Evolutionary conservation across 2,888 invertebrate species (phyloP), one percentile per base, ranked within the genome.

Genomic region (Panorpa germanica): DNA sequence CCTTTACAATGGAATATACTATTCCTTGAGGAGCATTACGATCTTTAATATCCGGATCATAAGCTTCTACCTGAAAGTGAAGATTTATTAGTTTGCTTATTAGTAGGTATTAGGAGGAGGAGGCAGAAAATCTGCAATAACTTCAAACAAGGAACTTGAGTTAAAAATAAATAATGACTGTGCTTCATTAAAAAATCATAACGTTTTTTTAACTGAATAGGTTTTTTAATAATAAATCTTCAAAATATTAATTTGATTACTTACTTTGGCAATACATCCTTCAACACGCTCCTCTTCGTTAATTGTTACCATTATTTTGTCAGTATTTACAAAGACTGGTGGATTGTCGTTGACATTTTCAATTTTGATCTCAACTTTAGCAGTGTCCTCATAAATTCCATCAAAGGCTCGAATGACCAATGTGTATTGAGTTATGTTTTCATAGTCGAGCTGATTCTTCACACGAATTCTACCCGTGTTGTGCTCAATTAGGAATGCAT

Each of bases 321-420:
- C n/a, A n/a, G n/a, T n/a, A n/a, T n/a, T n/a, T n/a, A n/a, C n/a
- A 45, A 95, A 93, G 2, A 74, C 67, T 0, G 95, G 95, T 0
- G 76, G 73, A 50, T 91, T 88, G 49, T 95, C 95, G 47, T 95
- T 95, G 25, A 90, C 75, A 50, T 95, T 83, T 40, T 73, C 75
- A 30, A 91, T 77, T 40, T 74, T 71, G 27, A 93, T 86, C 28
- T 72, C 67, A 1, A 93, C 90, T 40, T 66, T 70, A 1, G 88
- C 77, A 32, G 70, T 71, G 45, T 85, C 86, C 38, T 81, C 74
- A 48, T 68, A 82, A 28, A 74, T 63, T 2, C 88, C 88, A 48
- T 88, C 86, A 37, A 75, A 77, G 0, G 85, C 86, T 36, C 73
- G 63, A 3, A 88, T 76, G 30, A 72, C 76, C n/a, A 88, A 57